Evolutionary conservation across 2,113 vertebrate genomes (phyloP), one percentile per base, ranked within the genome.

Genomic region (Tenrec ecaudatus): DNA sequence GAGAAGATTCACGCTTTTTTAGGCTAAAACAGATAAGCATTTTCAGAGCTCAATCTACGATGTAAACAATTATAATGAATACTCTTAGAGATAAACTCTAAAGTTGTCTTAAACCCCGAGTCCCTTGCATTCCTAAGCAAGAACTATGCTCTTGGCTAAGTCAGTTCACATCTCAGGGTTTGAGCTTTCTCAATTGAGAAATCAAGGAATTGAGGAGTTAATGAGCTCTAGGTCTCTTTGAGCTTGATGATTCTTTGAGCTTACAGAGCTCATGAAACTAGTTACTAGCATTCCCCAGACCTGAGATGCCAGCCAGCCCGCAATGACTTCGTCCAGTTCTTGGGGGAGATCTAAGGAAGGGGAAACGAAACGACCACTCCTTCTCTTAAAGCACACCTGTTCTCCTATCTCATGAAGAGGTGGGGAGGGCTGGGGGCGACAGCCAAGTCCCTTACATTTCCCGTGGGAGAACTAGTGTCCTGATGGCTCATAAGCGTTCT

Each of bases 141-240:
- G 75, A 91, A 91, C 80, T 76, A 82, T 53, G 27, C 57, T n/a
- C 82, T 89, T 82, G 17, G 17, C 9, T 57, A 89, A 69, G 29
- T 89, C 33, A 29, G 0, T 43, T 88, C 8, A 43, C 68, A 77
- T 95, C 33, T 40, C 19, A 77, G 76, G 25, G 25, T 62, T 83
- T 95, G 43, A 47, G 57, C 76, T 96, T 93, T 68, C 31, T 88
- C 71, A 71, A 29, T 20, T 73, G 38, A 58, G 11, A 91, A 81
- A 47, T 81, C 53, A 71, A 88, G 60, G 19, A 87, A 86, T 58
- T 57, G 38, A 82, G 33, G 36, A 85, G 89, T 36, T 75, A 89
- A 77, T 53, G 7, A 82, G 76, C 3, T 75, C 47, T 87, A 89
- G 31, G 17, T 68, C 60, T 38, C 82, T 87, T 91, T 33, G 10